Evolutionary conservation across 2,797 vertebrate species (phyloP).

Genomic region (Setipinna tenuifilis): DNA sequence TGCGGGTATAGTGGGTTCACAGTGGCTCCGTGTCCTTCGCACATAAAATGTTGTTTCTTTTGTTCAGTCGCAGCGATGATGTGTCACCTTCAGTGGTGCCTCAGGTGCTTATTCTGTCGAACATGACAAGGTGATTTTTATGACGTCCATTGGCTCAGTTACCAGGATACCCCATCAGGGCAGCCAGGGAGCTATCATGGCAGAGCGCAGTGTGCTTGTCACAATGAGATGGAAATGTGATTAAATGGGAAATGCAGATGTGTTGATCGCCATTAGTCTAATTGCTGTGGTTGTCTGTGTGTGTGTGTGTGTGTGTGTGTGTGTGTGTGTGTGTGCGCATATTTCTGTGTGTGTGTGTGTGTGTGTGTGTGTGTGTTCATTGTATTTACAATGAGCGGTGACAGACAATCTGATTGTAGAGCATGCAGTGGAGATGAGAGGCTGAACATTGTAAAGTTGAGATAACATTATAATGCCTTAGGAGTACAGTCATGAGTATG

Average conservation of each 20-base stretch:
- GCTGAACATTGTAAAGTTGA: too few species aligned
- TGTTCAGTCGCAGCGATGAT: background rate
- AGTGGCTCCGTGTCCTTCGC: background rate
- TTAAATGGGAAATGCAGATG: background rate
- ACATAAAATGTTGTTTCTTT: background rate
- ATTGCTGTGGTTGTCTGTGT: background rate
- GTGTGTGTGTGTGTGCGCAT: background rate
- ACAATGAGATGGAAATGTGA: background rate
- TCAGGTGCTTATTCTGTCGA: background rate
- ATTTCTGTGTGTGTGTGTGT: background rate
- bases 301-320: conserved; percentile 4
- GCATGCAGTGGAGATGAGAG: too few species aligned
- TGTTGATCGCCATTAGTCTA: background rate
- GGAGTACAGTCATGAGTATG: too few species aligned
- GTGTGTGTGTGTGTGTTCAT: background rate
- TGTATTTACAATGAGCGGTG: background rate
- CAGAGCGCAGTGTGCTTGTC: background rate
- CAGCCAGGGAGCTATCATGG: background rate
- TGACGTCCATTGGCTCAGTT: background rate
- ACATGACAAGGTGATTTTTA: background rate
- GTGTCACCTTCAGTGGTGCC: background rate
- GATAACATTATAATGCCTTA: too few species aligned
- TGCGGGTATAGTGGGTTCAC: background rate
- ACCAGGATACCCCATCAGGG: background rate
- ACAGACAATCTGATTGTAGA: background rate